phyloP scores from a whole-genome alignment of 2,797 vertebrate genomes.

The Paratrypauchen microcephalus region DNA sequence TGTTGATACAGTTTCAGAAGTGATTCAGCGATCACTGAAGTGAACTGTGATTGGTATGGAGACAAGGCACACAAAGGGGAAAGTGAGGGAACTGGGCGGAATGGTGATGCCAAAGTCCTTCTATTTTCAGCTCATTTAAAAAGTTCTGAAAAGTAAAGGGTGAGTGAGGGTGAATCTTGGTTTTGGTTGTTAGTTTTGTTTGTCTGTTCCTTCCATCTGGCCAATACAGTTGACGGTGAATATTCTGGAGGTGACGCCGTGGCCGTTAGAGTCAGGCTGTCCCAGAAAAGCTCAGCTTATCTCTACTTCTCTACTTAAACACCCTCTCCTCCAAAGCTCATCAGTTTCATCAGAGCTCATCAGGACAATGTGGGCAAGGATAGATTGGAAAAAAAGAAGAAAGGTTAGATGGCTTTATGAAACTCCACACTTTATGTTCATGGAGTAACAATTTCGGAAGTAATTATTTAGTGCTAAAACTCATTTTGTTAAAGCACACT shows the following conservation, averaged over 20 bases:
- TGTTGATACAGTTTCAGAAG: constrained; percentile 70
- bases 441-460: too few relatives aligned
- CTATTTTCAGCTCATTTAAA: constrained; percentile 59
- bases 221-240: constrained; percentile 32
- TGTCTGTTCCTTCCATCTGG: constrained; percentile 2
- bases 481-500: too few relatives aligned
- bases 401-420: not conserved
- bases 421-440: not conserved
- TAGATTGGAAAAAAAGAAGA: too few relatives aligned
- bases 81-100: constrained; percentile 29
- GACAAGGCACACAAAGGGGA: constrained; percentile 63
- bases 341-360: too few relatives aligned
- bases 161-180: constrained; percentile 33
- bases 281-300: constrained; percentile 57
- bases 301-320: constrained; percentile 33
- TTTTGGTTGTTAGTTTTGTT: constrained; percentile 1
- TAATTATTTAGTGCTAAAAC: too few relatives aligned
- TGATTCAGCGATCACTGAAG: constrained; percentile 67
- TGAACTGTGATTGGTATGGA: constrained; percentile 71
- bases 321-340: constrained; percentile 32
- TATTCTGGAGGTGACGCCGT: constrained; percentile 44
- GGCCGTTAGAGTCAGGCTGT: constrained; percentile 50
- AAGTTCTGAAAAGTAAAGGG: constrained; percentile 49
- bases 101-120: constrained; percentile 17
- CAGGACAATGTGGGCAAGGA: constrained; percentile 40